Evolutionary conservation across 2,113 vertebrate genomes (phyloP).

Genomic region (Sinocyclocheilus maitianheensis): DNA sequence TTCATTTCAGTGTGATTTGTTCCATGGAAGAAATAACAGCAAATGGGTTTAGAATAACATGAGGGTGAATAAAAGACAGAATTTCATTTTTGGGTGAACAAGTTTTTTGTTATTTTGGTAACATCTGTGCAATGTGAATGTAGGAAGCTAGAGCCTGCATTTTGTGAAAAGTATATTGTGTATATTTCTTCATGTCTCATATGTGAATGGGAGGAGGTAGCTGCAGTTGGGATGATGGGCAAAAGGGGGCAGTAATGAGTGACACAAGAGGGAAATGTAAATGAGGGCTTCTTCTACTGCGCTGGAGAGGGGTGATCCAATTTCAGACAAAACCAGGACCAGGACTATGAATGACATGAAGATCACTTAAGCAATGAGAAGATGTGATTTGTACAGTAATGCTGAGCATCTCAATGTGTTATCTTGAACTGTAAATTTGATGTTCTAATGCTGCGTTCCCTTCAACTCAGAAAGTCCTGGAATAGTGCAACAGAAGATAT

Average conservation of each 20-base stretch:
- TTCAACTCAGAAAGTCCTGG: background rate
- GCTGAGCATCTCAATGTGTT: background rate
- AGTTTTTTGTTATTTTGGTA: constrained; percentile 44
- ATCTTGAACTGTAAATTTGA: background rate
- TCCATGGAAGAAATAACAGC: background rate
- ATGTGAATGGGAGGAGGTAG: background rate
- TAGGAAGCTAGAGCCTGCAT: background rate
- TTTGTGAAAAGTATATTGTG: background rate
- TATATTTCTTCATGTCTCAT: background rate
- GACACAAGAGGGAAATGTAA: background rate
- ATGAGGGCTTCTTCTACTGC: background rate
- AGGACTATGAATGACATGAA: background rate
- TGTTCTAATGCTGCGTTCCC: too few species aligned
- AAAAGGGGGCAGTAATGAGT: constrained; percentile 61
- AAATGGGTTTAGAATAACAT: background rate
- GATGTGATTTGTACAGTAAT: background rate
- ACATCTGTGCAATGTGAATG: background rate
- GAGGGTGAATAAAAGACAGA: background rate
- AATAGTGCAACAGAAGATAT: background rate
- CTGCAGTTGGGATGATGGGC: constrained; percentile 17
- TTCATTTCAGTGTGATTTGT: background rate
- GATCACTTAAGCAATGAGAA: constrained; percentile 11
- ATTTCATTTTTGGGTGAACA: background rate
- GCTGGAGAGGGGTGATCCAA: background rate
- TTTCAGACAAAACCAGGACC: background rate